phyloP scores from a whole-genome alignment of 2,113 vertebrate species.

The Macrotus californicus region DNA sequence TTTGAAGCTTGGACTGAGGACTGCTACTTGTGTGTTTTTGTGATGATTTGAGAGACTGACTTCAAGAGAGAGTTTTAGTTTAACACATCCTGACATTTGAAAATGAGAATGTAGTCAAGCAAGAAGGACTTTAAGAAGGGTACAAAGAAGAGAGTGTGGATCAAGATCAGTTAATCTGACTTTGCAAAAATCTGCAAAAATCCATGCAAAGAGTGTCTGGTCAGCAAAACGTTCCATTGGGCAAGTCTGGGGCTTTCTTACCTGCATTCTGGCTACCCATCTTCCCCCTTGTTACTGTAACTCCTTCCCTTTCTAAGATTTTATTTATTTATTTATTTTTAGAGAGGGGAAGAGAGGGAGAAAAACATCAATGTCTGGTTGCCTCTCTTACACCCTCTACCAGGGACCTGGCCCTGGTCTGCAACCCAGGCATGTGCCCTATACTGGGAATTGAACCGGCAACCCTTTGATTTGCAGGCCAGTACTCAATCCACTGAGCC shows the following conservation, averaged over 20 bases:
- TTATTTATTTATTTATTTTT: no score
- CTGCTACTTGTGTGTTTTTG: neutral
- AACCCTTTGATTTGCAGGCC: no score
- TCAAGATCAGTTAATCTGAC: neutral
- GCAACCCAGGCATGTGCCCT: no score
- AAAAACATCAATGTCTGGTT: no score
- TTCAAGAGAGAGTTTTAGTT: neutral
- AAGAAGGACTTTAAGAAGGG: neutral
- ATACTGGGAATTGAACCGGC: no score
- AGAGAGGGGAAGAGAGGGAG: no score
- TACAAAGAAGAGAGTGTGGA: neutral
- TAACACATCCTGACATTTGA: neutral
- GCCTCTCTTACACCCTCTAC: no score
- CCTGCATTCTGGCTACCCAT: neutral
- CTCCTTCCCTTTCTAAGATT: neutral
- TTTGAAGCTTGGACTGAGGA: neutral
- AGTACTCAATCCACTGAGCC: no score
- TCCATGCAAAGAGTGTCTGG: neutral
- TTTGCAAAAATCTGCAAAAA: neutral
- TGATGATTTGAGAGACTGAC: neutral
- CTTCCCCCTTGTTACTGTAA: neutral
- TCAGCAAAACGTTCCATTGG: neutral
- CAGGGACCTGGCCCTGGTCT: no score
- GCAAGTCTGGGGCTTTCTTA: neutral
- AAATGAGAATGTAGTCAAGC: neutral